Base-by-base conservation (phyloP, 2,113 vertebrate genomes). In the Saguinus imperator region DNA sequence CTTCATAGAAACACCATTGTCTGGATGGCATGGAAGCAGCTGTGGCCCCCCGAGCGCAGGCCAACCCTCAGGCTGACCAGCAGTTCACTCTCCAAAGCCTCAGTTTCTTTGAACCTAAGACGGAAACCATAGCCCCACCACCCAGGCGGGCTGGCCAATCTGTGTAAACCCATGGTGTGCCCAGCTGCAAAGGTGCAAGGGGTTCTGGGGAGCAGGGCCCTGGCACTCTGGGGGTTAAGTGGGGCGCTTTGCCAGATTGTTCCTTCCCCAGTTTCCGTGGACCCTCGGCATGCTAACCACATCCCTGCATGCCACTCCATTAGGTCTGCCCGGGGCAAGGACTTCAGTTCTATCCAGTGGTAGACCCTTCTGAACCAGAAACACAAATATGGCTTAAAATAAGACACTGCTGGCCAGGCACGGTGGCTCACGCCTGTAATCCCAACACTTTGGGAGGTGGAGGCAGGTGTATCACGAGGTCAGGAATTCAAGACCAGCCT, bases 131-230 rank as follows among this genome's bases (percentile, higher is more conserved):
- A n/a, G 35, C 1, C 40, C 7, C 0, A 45, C 17, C 50, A 29
- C 40, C 0, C 0, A 6, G 16, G 87, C 37, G 25, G 18, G 1
- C 43, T 14, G 9, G 25, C 40, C 8, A 5, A 3, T 29, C 61
- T 13, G 29, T 12, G 11, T 20, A 2, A 66, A 0, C 2, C 25
- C 14, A 4, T 1, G 0, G 14, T 55, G 16, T 0, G 5, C 58
- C n/a, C 12, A 37, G 32, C 12, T 27, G 37, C 35, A 32, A 27
- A 25, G 64, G 29, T 18, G 50, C 20, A 10, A n/a, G 3, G 16
- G 61, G 27, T 23, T 25, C 14, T 23, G 25, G 4, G 40, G 61
- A 7, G 48, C 9, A 2, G 40, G 17, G 23, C 27, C 27, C 52
- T 1, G 3, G 55, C 1, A 1, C 37, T 21, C 45, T 48, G 16